These are phyloP conservation scores for Coregonus sp. DNA, from an alignment of 2,797 vertebrate species.

Conservation along the genomic window DNA sequence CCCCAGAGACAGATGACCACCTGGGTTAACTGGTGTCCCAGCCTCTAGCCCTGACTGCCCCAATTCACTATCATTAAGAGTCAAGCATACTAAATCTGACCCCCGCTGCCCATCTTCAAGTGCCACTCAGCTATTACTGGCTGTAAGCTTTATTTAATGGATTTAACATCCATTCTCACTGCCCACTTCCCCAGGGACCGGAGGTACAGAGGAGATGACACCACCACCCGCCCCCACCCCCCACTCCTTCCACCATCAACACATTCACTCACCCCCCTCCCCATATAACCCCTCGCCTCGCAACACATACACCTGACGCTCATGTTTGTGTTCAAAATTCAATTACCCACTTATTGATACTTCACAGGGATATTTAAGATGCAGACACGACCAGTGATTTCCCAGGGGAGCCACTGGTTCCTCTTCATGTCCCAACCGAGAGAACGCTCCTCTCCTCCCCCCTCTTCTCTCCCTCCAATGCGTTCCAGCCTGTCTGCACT, in stretches of 20 bases:
- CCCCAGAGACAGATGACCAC: slow-evolving; percentile 68
- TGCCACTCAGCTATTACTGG: slow-evolving; percentile 78
- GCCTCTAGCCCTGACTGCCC: slow-evolving; percentile 62
- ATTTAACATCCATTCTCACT: slow-evolving; percentile 99
- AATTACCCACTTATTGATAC: slow-evolving; percentile 99
- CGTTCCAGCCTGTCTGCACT: slow-evolving; percentile 59
- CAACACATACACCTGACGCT: slow-evolving; percentile 91
- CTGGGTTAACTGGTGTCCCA: slow-evolving; percentile 72
- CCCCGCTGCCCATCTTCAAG: slow-evolving; percentile 70
- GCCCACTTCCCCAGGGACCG: slow-evolving; percentile 84
- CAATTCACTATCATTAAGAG: slow-evolving; percentile 82
- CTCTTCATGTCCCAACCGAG: slow-evolving; percentile 97
- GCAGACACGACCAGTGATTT: slow-evolving; percentile 99
- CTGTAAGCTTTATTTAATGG: slow-evolving; percentile 99
- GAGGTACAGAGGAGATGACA: slow-evolving; percentile 71
- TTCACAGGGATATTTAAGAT: slow-evolving; percentile 99
- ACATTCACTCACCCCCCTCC: slow-evolving; percentile 37
- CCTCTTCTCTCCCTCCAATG: slow-evolving; percentile 41
- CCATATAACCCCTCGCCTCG: slow-evolving; percentile 33
- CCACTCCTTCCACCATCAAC: slow-evolving; percentile 23
- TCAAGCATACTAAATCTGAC: slow-evolving; percentile 78
- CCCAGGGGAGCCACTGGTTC: slow-evolving; percentile 94
- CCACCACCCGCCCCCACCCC: background rate
- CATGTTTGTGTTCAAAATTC: slow-evolving; percentile 99
- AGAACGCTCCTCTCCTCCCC: slow-evolving; percentile 74